Percentiles rank a stretch among this genome's conserved stretches.
phyloP scores from a whole-genome alignment of 2,888 invertebrate genomes.

The Troglohyphantes excavatus region DNA sequence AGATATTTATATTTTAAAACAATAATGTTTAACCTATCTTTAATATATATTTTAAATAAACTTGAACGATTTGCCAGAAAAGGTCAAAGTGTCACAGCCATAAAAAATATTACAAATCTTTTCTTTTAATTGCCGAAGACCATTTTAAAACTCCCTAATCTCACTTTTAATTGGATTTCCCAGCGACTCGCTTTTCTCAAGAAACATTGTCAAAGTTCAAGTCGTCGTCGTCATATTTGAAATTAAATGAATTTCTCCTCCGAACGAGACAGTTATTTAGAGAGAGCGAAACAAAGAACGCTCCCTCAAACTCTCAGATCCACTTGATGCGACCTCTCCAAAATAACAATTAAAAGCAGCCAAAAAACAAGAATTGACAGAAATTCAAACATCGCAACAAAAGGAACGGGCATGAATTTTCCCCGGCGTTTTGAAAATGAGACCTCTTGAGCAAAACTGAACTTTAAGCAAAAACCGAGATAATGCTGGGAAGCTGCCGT shows the following conservation, averaged over 20 bases:
- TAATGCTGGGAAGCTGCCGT: slow-evolving; percentile 38
- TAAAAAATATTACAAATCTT: background rate
- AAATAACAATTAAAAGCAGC: slow-evolving; percentile 34
- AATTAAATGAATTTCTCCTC: background rate
- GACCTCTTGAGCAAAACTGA: background rate
- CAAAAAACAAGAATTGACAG: background rate
- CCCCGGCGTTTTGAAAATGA: slow-evolving; percentile 19
- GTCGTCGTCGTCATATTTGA: background rate
- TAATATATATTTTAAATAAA: background rate
- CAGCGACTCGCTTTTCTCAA: background rate
- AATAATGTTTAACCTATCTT: too few species aligned
- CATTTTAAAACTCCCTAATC: background rate
- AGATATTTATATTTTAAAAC: too few species aligned
- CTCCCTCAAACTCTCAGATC: background rate
- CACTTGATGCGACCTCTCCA: background rate
- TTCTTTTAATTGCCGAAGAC: background rate
- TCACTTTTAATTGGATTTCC: background rate
- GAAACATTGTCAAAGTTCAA: background rate
- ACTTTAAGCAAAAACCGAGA: slow-evolving; percentile 40
- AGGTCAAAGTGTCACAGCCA: background rate
- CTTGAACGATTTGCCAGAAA: background rate
- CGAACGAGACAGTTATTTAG: background rate
- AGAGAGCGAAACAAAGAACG: background rate
- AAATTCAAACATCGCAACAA: background rate
- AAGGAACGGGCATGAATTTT: slow-evolving; percentile 24